phyloP scores from a whole-genome alignment of 1,140 invertebrate species.

The Caenorhabditis tropicalis region DNA sequence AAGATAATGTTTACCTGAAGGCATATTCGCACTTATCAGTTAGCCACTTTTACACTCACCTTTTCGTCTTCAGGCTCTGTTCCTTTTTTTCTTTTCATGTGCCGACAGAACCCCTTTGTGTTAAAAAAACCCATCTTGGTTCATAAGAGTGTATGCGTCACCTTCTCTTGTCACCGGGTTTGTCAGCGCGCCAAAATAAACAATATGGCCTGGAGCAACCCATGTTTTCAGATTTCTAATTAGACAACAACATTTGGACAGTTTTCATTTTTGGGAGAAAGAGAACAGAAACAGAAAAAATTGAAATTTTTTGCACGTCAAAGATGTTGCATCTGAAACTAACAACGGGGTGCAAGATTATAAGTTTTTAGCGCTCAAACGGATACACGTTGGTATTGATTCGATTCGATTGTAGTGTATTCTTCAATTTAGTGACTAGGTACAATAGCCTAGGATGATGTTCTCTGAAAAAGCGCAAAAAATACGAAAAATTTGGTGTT shows the following conservation, averaged over 20 bases:
- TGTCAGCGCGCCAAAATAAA: background rate
- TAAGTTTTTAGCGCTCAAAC: too few species aligned
- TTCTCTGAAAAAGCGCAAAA: too few species aligned
- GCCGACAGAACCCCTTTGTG: slow-evolving; percentile 3
- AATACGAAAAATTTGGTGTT: too few species aligned
- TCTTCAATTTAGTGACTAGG: too few species aligned
- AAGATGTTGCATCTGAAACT: too few species aligned
- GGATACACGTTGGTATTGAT: too few species aligned
- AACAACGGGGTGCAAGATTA: too few species aligned
- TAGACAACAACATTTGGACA: background rate
- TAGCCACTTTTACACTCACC: slow-evolving; percentile 33
- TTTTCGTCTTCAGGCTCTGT: slow-evolving; percentile 15
- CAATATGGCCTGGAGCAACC: background rate
- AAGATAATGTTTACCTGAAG: background rate
- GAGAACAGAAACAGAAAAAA: too few species aligned
- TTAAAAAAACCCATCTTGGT: background rate
- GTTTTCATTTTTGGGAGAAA: background rate
- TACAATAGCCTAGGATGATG: too few species aligned
- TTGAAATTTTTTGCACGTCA: too few species aligned
- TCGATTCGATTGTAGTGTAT: too few species aligned
- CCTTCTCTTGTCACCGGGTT: too few species aligned
- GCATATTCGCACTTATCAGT: background rate
- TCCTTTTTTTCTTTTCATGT: background rate
- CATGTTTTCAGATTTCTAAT: slow-evolving; percentile 10
- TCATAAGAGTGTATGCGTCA: slow-evolving; percentile 28